These are phyloP conservation scores for Phalacrocorax carbo DNA, from an alignment of 2,113 vertebrate species.

Conservation along the genomic window DNA sequence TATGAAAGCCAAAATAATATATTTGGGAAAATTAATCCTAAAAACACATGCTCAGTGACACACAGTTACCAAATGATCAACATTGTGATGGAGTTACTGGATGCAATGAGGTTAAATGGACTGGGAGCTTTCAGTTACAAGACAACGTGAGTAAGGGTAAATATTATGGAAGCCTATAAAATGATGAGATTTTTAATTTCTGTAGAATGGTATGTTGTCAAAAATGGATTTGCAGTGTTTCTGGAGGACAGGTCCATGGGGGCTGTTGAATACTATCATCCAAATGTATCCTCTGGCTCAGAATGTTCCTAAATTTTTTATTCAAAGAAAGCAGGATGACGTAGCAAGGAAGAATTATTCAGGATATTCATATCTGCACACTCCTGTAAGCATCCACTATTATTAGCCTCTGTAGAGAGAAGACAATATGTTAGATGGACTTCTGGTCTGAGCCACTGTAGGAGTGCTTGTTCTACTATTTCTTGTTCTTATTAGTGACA, in stretches of 20 bases:
- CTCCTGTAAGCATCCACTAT: neutral
- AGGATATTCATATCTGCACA: neutral
- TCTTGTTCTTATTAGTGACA: neutral
- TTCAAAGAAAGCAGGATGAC: neutral
- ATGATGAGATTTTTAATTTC: neutral
- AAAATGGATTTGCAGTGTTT: neutral
- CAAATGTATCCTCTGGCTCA: neutral
- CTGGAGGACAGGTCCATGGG: neutral
- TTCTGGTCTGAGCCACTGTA: neutral
- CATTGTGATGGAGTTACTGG: neutral
- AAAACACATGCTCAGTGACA: neutral
- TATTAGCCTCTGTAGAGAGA: neutral
- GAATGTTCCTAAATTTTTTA: neutral
- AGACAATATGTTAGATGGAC: neutral
- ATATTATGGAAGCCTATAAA: neutral
- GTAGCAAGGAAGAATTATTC: neutral
- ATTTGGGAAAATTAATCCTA: neutral
- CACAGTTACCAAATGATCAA: neutral
- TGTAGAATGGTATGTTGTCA: neutral
- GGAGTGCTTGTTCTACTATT: neutral
- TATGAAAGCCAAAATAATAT: neutral
- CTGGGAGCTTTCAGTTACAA: neutral
- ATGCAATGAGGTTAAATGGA: accelerated
- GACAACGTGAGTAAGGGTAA: neutral
- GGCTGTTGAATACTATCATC: neutral